Evolutionary conservation across 2,888 invertebrate species (phyloP).

Genomic region (Leucoma salicis): DNA sequence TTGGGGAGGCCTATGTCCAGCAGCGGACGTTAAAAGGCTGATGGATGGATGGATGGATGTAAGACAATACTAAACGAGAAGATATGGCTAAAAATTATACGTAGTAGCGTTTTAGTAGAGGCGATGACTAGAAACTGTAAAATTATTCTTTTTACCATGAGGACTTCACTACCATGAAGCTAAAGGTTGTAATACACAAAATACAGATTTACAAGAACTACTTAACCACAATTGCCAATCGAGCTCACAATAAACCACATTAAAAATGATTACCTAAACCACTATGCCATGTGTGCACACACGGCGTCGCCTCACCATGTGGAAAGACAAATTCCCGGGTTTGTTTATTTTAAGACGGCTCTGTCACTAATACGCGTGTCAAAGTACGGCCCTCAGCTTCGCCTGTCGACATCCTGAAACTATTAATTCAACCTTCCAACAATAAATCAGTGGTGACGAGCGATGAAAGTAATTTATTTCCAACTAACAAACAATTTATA

Average conservation of each 20-base stretch:
- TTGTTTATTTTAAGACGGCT: constrained; percentile 46
- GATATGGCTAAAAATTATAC: too few relatives aligned
- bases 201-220: not conserved
- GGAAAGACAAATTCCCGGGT: constrained; percentile 24
- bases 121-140: not conserved
- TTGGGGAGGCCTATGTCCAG: too few relatives aligned
- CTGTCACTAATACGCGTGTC: constrained; percentile 41
- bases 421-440: constrained; percentile 54
- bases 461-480: constrained; percentile 60
- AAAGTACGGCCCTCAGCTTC: constrained; percentile 25
- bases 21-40: too few relatives aligned
- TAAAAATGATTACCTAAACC: not conserved
- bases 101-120: too few relatives aligned
- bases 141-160: not conserved
- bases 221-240: not conserved
- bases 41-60: too few relatives aligned
- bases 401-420: constrained; percentile 57
- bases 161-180: not conserved
- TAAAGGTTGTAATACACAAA: not conserved
- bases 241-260: not conserved
- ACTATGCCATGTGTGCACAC: not conserved
- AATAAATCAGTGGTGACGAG: constrained; percentile 55
- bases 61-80: too few relatives aligned
- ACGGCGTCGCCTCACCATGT: constrained; percentile 9
- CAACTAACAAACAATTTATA: constrained; percentile 53